Base-by-base conservation (phyloP, 2,888 invertebrate genomes). In the Anorthoa munda region DNA sequence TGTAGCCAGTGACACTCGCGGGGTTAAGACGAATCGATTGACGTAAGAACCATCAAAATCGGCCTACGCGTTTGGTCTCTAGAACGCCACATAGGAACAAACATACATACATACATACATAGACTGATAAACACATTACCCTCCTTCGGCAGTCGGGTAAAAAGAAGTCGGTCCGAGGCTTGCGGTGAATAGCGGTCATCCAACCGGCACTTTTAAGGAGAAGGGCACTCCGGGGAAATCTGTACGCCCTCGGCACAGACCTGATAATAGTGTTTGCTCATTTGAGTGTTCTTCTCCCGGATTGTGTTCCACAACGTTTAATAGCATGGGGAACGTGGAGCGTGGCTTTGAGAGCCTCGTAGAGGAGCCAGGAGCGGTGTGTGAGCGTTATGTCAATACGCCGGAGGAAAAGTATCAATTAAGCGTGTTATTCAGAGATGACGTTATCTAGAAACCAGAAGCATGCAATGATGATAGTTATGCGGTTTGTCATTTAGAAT, bases 261-360 rank as follows among this genome's bases (percentile, higher is more conserved):
- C 91, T 93, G 93, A 92, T 95, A 95, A 95, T 95, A 94, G 95
- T 95, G 96, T 95, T 95, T 95, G 94, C 92, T 94, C 95, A 94
- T 95, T 95, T 94, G 91, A 96, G 96, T 94, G 94, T 92, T 90
- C 93, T 94, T 90, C 90, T 89, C 81, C 85, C 85, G 92, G 92
- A 92, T 94, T 94, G 93, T 93, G 91, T 93, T 91, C 90, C 90
- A 88, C 84, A 77, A 77, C 81, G 87, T 83, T 88, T 92, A 92
- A 93, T 94, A 90, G 91, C 82, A 80, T 80, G 81, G 86, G 90
- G 89, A 85, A 83, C 67, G 81, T 81, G 85, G 76, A 85, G 88
- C 83, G 84, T 86, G 87, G 77, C 79, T 87, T 86, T 87, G 89
- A 89, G 86, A 83, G 86, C 83, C 79, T 76, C 74, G 71, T 75